A percentile compares a stretch with the other conserved stretches of the same genome.
phyloP scores from a whole-genome alignment of 2,888 invertebrate species.

The Macroteleia sp. region DNA sequence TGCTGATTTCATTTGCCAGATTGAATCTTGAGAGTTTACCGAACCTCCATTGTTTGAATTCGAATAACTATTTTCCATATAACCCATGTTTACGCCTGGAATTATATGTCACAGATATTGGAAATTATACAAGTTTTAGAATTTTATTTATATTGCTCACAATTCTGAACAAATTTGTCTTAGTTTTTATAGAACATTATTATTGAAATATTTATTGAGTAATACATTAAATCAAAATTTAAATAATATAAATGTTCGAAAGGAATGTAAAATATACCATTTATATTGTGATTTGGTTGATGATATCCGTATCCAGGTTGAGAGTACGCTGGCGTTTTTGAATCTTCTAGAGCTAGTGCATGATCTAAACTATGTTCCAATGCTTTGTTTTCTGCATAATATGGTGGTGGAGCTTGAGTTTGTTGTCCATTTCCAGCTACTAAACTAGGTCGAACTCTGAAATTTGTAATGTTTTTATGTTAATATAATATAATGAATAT shows the following conservation, averaged over 20 bases:
- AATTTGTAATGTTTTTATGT: too few relatives aligned
- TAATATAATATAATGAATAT: too few relatives aligned
- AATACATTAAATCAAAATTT: too few relatives aligned
- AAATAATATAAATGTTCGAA: too few relatives aligned
- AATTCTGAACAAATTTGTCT: too few relatives aligned
- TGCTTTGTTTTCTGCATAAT: conserved; percentile 97
- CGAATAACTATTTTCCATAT: conserved; percentile 95
- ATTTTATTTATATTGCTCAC: too few relatives aligned
- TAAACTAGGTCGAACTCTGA: conserved; percentile 91
- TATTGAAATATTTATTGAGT: too few relatives aligned
- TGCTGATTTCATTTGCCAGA: conserved; percentile 97
- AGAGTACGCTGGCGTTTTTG: conserved; percentile 93
- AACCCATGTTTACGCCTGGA: conserved; percentile 93
- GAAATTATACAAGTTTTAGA: too few relatives aligned
- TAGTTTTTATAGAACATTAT: too few relatives aligned
- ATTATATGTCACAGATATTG: too few relatives aligned
- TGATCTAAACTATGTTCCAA: conserved; percentile 95
- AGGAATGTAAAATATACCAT: conserved; percentile 85
- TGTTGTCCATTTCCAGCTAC: conserved; percentile 89
- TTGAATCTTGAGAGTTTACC: conserved; percentile 96
- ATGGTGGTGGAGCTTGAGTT: conserved; percentile 94
- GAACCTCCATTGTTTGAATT: conserved; percentile 98
- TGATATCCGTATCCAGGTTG: conserved; percentile 95
- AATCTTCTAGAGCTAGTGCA: conserved; percentile 92
- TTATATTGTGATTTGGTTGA: conserved; percentile 89